Percentiles rank a stretch among this genome's conserved stretches.
phyloP scores from a whole-genome alignment of 2,113 vertebrate species.

The Piprites chloris region DNA sequence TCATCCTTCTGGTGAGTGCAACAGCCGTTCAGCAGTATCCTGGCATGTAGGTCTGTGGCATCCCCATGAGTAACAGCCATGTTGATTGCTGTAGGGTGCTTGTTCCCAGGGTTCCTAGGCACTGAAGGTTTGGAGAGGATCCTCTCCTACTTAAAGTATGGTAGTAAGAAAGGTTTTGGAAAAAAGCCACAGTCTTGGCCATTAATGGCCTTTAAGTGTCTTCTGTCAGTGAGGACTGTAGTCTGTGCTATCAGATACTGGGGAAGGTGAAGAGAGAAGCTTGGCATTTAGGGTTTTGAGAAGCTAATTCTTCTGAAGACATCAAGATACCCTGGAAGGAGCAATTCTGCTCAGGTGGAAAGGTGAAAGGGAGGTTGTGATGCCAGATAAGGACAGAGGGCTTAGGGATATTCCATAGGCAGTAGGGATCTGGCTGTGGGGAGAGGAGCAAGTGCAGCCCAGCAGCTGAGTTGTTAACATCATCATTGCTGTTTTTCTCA shows the following conservation, averaged over 20 bases:
- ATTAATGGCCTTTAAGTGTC: neutral
- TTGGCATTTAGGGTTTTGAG: neutral
- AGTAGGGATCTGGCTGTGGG: neutral
- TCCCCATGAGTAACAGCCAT: neutral
- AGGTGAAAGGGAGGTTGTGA: neutral
- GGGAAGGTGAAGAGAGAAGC: neutral
- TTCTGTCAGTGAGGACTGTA: neutral
- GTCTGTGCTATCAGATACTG: neutral
- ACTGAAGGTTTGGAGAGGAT: neutral
- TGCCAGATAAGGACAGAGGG: neutral
- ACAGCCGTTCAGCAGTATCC: rapidly evolving
- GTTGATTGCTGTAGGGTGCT: neutral
- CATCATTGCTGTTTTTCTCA: neutral
- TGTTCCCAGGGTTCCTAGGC: neutral
- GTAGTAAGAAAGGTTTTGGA: neutral
- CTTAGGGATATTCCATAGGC: neutral
- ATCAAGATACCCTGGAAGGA: neutral
- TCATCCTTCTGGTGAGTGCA: neutral
- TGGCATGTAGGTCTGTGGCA: neutral
- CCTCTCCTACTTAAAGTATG: neutral
- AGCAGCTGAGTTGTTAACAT: neutral
- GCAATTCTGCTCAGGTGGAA: neutral
- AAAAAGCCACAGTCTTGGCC: neutral
- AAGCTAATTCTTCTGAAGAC: neutral
- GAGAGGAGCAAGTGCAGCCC: neutral